Conservation (phyloP, 2,113 vertebrate species). For the Zosterops pallidus region DNA sequence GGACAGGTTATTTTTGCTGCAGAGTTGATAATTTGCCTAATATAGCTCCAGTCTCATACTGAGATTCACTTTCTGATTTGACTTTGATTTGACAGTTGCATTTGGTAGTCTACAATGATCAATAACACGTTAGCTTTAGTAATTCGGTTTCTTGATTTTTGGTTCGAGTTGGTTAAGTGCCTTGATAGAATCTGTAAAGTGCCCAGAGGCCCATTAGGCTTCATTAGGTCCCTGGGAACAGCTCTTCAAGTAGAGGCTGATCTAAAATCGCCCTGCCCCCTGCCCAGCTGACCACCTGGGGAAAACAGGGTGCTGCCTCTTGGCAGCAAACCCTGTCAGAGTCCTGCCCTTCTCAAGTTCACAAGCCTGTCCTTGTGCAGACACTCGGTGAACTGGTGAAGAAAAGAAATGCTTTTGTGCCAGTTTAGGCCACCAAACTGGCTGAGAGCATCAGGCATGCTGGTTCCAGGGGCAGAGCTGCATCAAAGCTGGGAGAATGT, state of each 20-base stretch:
- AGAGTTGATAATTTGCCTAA: constrained; percentile 33
- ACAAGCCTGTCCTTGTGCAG: accelerated
- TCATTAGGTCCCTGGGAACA: accelerated
- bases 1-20: constrained; percentile 27
- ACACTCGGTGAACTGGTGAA: not conserved
- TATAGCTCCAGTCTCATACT: constrained; percentile 1
- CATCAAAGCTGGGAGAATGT: not conserved
- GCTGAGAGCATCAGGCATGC: not conserved
- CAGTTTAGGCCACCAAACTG: not conserved
- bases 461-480: not conserved
- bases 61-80: constrained; percentile 30
- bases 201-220: not conserved
- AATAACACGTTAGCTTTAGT: constrained; percentile 32
- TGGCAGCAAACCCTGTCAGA: not conserved
- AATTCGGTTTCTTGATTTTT: constrained; percentile 42
- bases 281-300: accelerated
- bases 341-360: not conserved
- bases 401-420: not conserved
- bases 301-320: not conserved
- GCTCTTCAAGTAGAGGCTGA: not conserved
- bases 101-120: constrained; percentile 11
- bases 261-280: not conserved
- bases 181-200: not conserved
- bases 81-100: constrained; percentile 39
- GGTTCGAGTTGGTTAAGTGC: constrained; percentile 23